Percentiles rank a stretch among this genome's conserved stretches.
Conservation (phyloP, 2,888 invertebrate genomes). For the Polyommatus icarus region DNA sequence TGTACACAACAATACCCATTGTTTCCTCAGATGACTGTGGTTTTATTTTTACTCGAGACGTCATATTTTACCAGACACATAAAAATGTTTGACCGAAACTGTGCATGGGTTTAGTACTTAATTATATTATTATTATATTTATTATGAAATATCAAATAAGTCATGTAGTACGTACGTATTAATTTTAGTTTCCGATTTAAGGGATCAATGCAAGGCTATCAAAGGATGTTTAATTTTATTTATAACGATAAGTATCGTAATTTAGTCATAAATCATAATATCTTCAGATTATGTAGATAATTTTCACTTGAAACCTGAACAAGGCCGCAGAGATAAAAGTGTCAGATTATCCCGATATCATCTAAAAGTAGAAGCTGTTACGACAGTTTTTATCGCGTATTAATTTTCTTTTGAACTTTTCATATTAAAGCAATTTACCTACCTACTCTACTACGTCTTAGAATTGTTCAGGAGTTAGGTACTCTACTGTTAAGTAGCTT, state of each 20-base stretch:
- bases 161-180: not conserved
- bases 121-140: not conserved
- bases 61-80: not conserved
- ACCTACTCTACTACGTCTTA: not conserved
- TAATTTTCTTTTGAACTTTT: not conserved
- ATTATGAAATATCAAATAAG: not conserved
- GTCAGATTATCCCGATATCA: slow-evolving; percentile 3
- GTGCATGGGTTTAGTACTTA: not conserved
- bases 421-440: not conserved
- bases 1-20: not conserved
- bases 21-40: not conserved
- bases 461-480: not conserved
- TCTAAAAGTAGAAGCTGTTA: not conserved
- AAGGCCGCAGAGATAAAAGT: slow-evolving; percentile 5
- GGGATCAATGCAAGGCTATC: not conserved
- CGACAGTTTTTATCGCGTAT: not conserved
- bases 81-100: not conserved
- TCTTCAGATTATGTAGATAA: slow-evolving; percentile 2
- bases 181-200: not conserved
- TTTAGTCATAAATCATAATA: not conserved
- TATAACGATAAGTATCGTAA: not conserved
- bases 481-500: too few relatives aligned
- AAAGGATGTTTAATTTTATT: not conserved
- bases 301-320: slow-evolving; percentile 6
- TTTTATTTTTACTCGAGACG: not conserved